These are phyloP conservation scores for Drosophila quasianomalipes DNA, from an alignment of 2,888 invertebrate genomes.

Conservation along the genomic window DNA sequence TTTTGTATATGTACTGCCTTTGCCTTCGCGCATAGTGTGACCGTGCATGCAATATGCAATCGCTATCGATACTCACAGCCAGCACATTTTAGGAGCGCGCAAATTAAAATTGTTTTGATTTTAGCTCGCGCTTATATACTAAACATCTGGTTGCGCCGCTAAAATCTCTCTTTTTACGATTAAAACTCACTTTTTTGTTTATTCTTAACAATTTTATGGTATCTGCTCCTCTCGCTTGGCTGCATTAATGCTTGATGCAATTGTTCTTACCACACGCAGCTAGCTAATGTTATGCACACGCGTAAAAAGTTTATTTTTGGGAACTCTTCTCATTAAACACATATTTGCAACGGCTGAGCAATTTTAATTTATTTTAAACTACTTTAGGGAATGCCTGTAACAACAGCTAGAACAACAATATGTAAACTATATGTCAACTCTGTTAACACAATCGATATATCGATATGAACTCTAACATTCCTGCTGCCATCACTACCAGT, in stretches of 20 bases:
- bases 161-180: neutral
- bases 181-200: neutral
- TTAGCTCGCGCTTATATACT: neutral
- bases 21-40: constrained; percentile 46
- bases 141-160: neutral
- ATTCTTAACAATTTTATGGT: neutral
- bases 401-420: neutral
- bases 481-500: constrained; percentile 42
- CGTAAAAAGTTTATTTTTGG: neutral
- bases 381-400: constrained; percentile 12
- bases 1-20: constrained; percentile 80
- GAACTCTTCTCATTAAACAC: neutral
- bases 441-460: constrained; percentile 17
- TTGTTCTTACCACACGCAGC: neutral
- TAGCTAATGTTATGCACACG: neutral
- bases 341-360: neutral
- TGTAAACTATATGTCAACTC: neutral
- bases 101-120: constrained; percentile 5
- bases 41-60: constrained; percentile 13
- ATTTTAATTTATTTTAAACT: neutral
- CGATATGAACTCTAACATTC: constrained; percentile 26
- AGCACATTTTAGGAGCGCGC: constrained; percentile 12
- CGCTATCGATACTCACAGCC: constrained; percentile 17
- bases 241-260: neutral
- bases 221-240: neutral